A percentile compares a stretch with the other conserved stretches of the same genome.
Evolutionary conservation across 2,888 invertebrate genomes (phyloP).

Genomic region (Rhagonycha lutea): DNA sequence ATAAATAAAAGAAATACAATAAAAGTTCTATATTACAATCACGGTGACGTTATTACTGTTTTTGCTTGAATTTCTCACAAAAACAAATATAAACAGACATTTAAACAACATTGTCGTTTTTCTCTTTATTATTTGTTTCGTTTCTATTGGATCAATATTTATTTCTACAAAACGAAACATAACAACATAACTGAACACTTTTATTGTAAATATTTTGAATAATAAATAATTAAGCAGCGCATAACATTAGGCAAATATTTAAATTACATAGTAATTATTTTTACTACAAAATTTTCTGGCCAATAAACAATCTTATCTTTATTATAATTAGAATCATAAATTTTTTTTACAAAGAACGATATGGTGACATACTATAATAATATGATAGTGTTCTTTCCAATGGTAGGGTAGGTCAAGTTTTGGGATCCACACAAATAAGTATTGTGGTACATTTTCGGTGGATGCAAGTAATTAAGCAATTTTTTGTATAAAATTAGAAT

Average conservation of each 20-base stretch:
- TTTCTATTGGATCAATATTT: not conserved
- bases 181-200: not conserved
- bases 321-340: not conserved
- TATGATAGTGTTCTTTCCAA: too few species aligned
- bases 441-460: too few species aligned
- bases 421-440: too few species aligned
- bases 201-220: not conserved
- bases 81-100: not conserved
- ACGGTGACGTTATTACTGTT: not conserved
- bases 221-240: not conserved
- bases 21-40: not conserved
- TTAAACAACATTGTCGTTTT: not conserved
- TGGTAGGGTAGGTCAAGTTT: too few species aligned
- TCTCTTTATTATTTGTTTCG: not conserved
- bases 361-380: too few species aligned
- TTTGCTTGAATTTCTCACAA: not conserved
- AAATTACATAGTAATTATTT: not conserved
- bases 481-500: too few species aligned
- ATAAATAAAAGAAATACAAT: not conserved
- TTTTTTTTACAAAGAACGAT: not conserved
- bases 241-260: not conserved
- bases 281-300: not conserved
- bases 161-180: not conserved
- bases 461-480: too few species aligned
- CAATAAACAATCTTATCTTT: not conserved